Conservation (phyloP, 1,140 invertebrate species). For the Drosophila lacteicornis region DNA sequence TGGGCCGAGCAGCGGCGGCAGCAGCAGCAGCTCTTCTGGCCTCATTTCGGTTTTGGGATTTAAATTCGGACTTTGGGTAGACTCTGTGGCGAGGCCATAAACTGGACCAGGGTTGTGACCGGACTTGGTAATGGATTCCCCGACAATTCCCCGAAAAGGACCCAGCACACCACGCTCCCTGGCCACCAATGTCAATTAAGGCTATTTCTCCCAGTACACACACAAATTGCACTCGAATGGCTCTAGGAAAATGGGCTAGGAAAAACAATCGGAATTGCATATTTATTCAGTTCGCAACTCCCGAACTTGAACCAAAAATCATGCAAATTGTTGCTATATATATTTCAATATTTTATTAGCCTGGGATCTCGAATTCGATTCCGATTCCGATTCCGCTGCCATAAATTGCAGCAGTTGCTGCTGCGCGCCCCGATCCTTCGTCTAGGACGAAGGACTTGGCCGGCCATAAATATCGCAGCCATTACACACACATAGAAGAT, state of each 20-base stretch:
- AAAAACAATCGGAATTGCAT: slow-evolving; percentile 44
- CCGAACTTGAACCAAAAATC: slow-evolving; percentile 59
- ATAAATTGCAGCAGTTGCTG: slow-evolving; percentile 77
- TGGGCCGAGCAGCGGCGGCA: neutral
- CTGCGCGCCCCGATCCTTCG: slow-evolving; percentile 8
- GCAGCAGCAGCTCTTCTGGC: slow-evolving; percentile 13
- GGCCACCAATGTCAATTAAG: slow-evolving; percentile 38
- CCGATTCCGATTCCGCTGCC: slow-evolving; percentile 17
- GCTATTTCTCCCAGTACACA: slow-evolving; percentile 2
- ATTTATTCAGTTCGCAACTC: slow-evolving; percentile 31
- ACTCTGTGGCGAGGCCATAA: slow-evolving; percentile 12
- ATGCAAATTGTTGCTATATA: slow-evolving; percentile 64
- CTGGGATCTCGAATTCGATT: slow-evolving; percentile 37
- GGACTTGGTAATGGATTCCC: slow-evolving; percentile 35
- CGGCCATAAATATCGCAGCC: slow-evolving; percentile 66
- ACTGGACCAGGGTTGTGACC: slow-evolving; percentile 27
- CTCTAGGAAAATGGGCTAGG: neutral
- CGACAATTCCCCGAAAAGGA: slow-evolving; percentile 23
- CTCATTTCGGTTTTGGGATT: slow-evolving; percentile 27
- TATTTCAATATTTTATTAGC: slow-evolving; percentile 82
- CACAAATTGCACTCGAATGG: slow-evolving; percentile 44
- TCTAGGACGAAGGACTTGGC: slow-evolving; percentile 43
- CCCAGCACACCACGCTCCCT: neutral
- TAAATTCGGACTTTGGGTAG: slow-evolving; percentile 16
- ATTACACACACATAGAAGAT: slow-evolving; percentile 31